Percentiles rank a stretch among this genome's conserved stretches.
phyloP scores from a whole-genome alignment of 1,140 invertebrate genomes.

The Anastatus disparis region DNA sequence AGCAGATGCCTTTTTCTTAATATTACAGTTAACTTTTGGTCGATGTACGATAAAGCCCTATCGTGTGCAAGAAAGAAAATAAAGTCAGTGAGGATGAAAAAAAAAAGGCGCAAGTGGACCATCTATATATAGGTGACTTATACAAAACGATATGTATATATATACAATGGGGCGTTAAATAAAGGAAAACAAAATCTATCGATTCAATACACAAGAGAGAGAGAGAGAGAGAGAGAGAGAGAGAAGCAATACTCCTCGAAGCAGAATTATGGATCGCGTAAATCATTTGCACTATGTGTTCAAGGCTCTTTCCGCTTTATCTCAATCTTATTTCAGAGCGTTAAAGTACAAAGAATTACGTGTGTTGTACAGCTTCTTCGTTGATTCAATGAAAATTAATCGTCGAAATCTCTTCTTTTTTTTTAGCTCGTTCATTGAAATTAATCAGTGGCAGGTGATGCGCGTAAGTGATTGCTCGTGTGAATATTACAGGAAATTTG shows the following conservation, averaged over 20 bases:
- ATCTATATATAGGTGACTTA: neutral
- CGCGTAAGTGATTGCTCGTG: slow-evolving; percentile 10
- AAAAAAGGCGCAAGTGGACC: too few species aligned
- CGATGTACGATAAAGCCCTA: slow-evolving; percentile 64
- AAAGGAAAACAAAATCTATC: slow-evolving; percentile 38
- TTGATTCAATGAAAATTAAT: slow-evolving; percentile 10
- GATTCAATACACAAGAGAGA: neutral
- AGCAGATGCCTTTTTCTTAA: neutral
- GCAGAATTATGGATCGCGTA: slow-evolving; percentile 24
- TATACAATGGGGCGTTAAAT: slow-evolving; percentile 21
- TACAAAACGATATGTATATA: too few species aligned
- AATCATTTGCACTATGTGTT: slow-evolving; percentile 26
- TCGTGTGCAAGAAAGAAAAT: slow-evolving; percentile 41
- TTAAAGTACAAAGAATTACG: too few species aligned
- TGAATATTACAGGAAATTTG: neutral
- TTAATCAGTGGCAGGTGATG: too few species aligned
- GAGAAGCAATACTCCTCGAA: slow-evolving; percentile 3
- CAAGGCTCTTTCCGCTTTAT: slow-evolving; percentile 23
- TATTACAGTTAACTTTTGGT: slow-evolving; percentile 54
- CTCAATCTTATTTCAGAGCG: slow-evolving; percentile 8
- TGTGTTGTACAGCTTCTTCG: neutral
- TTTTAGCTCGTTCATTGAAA: too few species aligned
- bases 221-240: neutral
- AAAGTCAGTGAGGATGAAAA: slow-evolving; percentile 42
- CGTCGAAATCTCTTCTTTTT: slow-evolving; percentile 4